Evolutionary conservation across 2,113 vertebrate species (phyloP).

Genomic region (Aphelocoma coerulescens): DNA sequence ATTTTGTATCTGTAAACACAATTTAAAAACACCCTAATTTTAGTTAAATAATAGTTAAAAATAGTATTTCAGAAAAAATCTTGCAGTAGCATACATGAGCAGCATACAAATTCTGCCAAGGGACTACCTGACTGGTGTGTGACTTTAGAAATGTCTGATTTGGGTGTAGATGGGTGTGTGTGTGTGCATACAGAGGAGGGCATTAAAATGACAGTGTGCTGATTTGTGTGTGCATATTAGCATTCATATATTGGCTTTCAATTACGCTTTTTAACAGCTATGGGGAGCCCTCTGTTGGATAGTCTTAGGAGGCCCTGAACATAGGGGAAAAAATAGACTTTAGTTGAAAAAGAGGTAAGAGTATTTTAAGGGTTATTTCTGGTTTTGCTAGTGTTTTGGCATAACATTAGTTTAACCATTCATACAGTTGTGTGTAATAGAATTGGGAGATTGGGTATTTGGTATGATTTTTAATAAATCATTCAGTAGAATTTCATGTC

Average conservation of each 20-base stretch:
- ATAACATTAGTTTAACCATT: background rate
- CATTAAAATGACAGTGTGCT: background rate
- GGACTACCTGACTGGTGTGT: background rate
- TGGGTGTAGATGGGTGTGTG: background rate
- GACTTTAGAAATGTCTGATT: background rate
- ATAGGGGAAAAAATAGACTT: background rate
- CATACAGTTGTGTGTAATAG: background rate
- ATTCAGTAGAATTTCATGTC: background rate
- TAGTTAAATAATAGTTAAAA: background rate
- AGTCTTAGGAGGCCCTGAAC: background rate
- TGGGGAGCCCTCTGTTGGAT: slow-evolving; percentile 66
- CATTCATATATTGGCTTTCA: background rate
- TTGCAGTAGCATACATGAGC: background rate
- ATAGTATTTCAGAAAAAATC: background rate
- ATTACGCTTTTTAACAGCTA: background rate
- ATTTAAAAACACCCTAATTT: background rate
- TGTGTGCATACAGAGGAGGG: background rate
- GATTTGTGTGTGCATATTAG: background rate
- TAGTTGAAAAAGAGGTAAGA: background rate
- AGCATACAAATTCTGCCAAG: background rate
- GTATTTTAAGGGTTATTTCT: background rate
- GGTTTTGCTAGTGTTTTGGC: background rate
- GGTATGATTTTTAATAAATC: background rate
- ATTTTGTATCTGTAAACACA: background rate
- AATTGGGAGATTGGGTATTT: background rate